Percentiles rank a stretch among this genome's conserved stretches.
These are phyloP conservation scores for Chlamydotis undulata DNA, from an alignment of 2,113 vertebrate genomes.

Conservation along the genomic window DNA sequence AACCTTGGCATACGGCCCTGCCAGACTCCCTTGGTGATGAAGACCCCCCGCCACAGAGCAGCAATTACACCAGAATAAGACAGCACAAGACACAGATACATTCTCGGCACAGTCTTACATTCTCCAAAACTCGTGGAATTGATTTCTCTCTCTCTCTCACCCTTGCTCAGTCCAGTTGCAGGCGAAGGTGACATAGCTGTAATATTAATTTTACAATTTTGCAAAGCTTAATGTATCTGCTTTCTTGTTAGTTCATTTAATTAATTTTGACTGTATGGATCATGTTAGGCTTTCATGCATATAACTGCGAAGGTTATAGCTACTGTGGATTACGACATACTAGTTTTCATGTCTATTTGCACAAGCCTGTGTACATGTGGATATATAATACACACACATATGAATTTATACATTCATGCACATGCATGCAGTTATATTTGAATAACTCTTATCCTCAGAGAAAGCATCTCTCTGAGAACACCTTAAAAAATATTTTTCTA, in stretches of 20 bases:
- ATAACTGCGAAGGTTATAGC: constrained; percentile 28
- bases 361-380: not conserved
- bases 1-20: not conserved
- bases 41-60: constrained; percentile 18
- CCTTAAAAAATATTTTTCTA: not conserved
- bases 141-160: constrained; percentile 84
- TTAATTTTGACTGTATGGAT: constrained; percentile 47
- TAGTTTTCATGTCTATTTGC: not conserved
- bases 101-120: constrained; percentile 77
- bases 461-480: not conserved
- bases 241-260: constrained; percentile 66
- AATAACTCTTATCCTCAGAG: not conserved
- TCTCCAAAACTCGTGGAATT: constrained; percentile 84
- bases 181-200: constrained; percentile 85
- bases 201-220: constrained; percentile 84
- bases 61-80: constrained; percentile 71
- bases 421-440: not conserved
- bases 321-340: not conserved
- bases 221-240: constrained; percentile 71
- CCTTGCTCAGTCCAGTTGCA: constrained; percentile 84
- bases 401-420: not conserved
- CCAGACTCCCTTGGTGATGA: constrained; percentile 12
- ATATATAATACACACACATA: not conserved
- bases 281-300: constrained; percentile 58
- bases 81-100: constrained; percentile 73